Evolutionary conservation across 2,113 vertebrate species (phyloP).

Genomic region (Cyphomyrus plagiostoma): DNA sequence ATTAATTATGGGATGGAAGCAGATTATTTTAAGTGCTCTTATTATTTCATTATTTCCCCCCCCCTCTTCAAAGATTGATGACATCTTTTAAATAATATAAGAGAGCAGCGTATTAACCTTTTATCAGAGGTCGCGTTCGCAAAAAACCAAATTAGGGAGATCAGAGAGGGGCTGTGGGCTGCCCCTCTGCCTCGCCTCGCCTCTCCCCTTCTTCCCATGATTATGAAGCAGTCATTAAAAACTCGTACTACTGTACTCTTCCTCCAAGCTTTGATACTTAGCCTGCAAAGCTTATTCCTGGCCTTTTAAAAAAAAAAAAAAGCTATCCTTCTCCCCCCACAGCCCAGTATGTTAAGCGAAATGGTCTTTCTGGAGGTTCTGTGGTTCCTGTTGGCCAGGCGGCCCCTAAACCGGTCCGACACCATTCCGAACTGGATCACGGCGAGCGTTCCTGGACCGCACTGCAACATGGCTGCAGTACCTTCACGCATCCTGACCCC

Average conservation of each 20-base stretch:
- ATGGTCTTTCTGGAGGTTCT: not conserved
- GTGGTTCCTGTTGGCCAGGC: no score
- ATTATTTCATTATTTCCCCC: conserved; percentile 42
- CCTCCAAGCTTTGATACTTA: conserved; percentile 37
- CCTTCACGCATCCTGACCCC: not conserved
- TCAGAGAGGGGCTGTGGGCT: conserved; percentile 27
- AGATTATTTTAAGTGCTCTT: conserved; percentile 57
- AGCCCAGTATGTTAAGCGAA: not conserved
- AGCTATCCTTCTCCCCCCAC: not conserved
- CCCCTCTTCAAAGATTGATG: conserved; percentile 36
- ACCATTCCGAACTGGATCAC: no score
- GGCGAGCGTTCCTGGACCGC: not conserved
- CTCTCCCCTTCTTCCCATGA: conserved; percentile 28
- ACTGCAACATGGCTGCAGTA: no score
- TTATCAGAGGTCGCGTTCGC: conserved; percentile 33
- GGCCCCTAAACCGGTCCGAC: not conserved
- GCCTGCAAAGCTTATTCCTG: conserved; percentile 26
- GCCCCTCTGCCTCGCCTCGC: not conserved
- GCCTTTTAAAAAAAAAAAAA: conserved; percentile 15
- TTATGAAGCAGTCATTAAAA: conserved; percentile 43
- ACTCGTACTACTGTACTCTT: conserved; percentile 22
- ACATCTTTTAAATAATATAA: conserved; percentile 35
- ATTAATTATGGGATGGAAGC: conserved; percentile 64
- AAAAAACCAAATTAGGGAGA: conserved; percentile 38
- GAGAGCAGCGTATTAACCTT: conserved; percentile 40